Evolutionary conservation across 2,113 vertebrate genomes (phyloP).

Genomic region (Cynopterus brachyotis): DNA sequence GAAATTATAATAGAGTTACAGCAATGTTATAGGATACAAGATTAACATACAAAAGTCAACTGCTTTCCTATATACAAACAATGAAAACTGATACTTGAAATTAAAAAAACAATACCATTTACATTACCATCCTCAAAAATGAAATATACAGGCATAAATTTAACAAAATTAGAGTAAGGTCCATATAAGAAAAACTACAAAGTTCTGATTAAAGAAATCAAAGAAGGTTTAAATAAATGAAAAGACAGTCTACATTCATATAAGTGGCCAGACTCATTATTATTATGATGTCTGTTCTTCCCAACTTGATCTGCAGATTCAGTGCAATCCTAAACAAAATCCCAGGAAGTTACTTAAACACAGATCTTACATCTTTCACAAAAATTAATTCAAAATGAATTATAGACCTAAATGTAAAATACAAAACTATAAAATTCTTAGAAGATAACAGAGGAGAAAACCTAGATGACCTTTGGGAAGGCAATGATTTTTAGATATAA

Average conservation of each 20-base stretch:
- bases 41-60: background rate
- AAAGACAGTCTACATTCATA: background rate
- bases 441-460: background rate
- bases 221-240: background rate
- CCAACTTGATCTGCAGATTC: background rate
- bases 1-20: background rate
- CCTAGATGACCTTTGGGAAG: background rate
- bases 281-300: background rate
- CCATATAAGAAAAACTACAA: background rate
- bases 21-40: background rate
- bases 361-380: background rate
- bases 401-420: background rate
- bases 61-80: background rate
- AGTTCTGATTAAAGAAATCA: background rate
- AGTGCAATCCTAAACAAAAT: background rate
- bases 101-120: background rate
- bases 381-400: background rate
- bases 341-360: background rate
- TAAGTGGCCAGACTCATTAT: background rate
- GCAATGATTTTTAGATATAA: background rate
- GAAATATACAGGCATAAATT: background rate
- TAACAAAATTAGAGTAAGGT: background rate
- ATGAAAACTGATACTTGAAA: background rate
- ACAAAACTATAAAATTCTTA: background rate
- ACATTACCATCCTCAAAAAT: background rate